These are phyloP conservation scores for Gonioctena quinquepunctata DNA, from an alignment of 1,140 invertebrate genomes.

Conservation along the genomic window DNA sequence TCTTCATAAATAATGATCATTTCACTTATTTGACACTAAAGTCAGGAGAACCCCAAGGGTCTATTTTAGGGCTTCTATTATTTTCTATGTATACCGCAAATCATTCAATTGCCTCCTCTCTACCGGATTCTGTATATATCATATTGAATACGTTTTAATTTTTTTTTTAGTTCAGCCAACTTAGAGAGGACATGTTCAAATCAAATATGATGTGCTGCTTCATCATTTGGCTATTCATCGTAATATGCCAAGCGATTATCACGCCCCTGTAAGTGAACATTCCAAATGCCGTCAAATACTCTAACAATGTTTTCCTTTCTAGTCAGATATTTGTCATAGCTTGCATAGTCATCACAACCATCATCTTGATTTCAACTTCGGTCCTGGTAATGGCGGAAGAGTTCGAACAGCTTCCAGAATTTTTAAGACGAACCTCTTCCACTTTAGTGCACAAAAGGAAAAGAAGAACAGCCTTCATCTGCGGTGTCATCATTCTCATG, in stretches of 20 bases:
- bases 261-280: conserved; percentile 34
- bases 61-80: no score
- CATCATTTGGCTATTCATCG: conserved; percentile 88
- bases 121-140: no score
- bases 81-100: no score
- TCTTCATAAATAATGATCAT: no score
- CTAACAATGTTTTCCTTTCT: neutral
- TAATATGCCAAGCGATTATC: conserved; percentile 61
- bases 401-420: conserved; percentile 68
- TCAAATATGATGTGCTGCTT: conserved; percentile 92
- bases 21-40: no score
- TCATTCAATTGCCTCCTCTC: no score
- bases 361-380: conserved; percentile 69
- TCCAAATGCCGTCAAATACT: neutral
- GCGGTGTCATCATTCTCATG: conserved; percentile 79
- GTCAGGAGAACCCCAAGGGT: no score
- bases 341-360: conserved; percentile 65
- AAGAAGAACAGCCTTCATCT: conserved; percentile 77
- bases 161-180: conserved; percentile 75
- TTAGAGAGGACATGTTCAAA: conserved; percentile 93
- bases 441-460: conserved; percentile 72
- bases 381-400: conserved; percentile 86
- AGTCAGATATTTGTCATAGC: conserved; percentile 33
- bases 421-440: conserved; percentile 71
- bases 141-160: no score